These are phyloP conservation scores for Dryadula phaetusa DNA, from an alignment of 2,888 invertebrate genomes.

Conservation along the genomic window DNA sequence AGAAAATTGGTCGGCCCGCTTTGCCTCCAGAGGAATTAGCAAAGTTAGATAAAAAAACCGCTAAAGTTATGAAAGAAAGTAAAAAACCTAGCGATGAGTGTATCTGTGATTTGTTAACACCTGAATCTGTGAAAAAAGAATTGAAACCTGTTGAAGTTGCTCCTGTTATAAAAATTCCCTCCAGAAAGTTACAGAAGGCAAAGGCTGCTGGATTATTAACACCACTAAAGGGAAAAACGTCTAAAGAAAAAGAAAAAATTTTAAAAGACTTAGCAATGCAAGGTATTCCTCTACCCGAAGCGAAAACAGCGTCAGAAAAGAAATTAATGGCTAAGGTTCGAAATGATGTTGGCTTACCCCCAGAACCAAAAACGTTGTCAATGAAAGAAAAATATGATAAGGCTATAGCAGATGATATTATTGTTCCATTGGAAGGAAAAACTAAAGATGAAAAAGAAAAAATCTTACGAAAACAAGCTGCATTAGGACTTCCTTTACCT, in stretches of 20 bases:
- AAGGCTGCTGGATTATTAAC: conserved; percentile 49
- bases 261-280: conserved; percentile 38
- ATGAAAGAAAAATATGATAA: conserved; percentile 43
- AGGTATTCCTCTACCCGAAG: conserved; percentile 45
- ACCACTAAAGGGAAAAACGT: conserved; percentile 38
- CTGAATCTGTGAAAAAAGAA: conserved; percentile 46
- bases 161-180: conserved; percentile 36
- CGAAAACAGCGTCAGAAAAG: conserved; percentile 48
- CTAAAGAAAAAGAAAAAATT: conserved; percentile 45
- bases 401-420: conserved; percentile 49
- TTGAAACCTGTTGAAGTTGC: conserved; percentile 35
- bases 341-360: conserved; percentile 38
- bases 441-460: conserved; percentile 50
- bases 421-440: conserved; percentile 54
- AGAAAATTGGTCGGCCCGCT: conserved; percentile 49
- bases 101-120: conserved; percentile 51
- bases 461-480: conserved; percentile 47
- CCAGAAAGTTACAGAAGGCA: conserved; percentile 45
- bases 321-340: conserved; percentile 49
- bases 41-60: conserved; percentile 48
- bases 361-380: conserved; percentile 46
- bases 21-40: conserved; percentile 43
- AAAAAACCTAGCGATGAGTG: conserved; percentile 56
- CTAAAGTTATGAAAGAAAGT: conserved; percentile 52
- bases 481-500: conserved; percentile 51